Evolutionary conservation across 2,113 vertebrate genomes (phyloP).

Genomic region (Camelus bactrianus): DNA sequence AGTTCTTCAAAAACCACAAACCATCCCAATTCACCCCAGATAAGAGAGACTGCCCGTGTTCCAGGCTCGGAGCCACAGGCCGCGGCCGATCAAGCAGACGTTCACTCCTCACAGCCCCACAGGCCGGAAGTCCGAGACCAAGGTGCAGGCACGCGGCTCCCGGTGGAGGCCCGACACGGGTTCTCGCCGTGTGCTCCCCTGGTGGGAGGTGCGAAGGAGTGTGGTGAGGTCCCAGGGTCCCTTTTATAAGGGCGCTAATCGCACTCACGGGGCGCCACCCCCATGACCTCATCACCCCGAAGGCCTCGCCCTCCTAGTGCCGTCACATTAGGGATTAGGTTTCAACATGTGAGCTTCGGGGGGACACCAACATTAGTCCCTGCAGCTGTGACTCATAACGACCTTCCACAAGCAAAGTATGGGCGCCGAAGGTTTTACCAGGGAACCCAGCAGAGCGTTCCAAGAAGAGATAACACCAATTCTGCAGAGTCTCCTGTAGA

Average conservation of each 20-base stretch:
- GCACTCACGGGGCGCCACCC: too few relatives aligned
- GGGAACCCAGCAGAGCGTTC: background rate
- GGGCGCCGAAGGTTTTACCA: background rate
- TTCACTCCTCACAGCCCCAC: background rate
- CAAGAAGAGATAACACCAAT: background rate
- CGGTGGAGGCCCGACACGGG: too few relatives aligned
- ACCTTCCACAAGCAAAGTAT: too few relatives aligned
- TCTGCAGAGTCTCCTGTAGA: background rate
- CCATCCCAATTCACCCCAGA: background rate
- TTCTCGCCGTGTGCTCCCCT: background rate
- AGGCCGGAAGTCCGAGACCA: background rate
- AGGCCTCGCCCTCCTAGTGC: too few relatives aligned
- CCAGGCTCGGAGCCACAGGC: too few relatives aligned
- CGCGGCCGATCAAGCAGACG: too few relatives aligned
- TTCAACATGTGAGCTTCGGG: background rate
- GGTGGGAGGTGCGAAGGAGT: background rate
- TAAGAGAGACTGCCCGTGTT: background rate
- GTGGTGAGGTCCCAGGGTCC: background rate
- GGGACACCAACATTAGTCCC: background rate
- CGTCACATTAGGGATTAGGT: background rate
- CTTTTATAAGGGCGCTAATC: background rate
- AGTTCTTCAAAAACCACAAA: background rate
- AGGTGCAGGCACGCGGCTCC: too few relatives aligned
- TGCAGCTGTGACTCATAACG: fast-evolving
- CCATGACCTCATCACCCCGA: too few relatives aligned